These are phyloP conservation scores for Cheilosia scutellata DNA, from an alignment of 2,888 invertebrate species.

Conservation along the genomic window DNA sequence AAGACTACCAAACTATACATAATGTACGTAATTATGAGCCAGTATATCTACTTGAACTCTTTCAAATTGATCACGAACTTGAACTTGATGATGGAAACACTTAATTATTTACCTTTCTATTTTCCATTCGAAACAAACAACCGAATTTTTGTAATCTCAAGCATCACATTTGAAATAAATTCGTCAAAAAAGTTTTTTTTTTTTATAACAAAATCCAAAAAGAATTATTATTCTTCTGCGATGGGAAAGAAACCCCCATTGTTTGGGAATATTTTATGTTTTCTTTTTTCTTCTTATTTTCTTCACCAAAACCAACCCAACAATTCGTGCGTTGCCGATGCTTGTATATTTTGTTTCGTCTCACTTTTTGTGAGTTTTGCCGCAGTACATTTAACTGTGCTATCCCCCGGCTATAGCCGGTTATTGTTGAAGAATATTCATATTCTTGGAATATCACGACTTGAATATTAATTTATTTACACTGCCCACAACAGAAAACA, in stretches of 20 bases:
- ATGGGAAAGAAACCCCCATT: constrained; percentile 43
- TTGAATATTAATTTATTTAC: constrained; percentile 22
- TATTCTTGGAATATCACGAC: constrained; percentile 11
- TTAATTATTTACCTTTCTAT: constrained; percentile 48
- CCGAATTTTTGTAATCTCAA: constrained; percentile 23
- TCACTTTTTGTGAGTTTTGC: constrained; percentile 26
- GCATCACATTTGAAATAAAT: constrained; percentile 35
- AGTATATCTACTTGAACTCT: not conserved
- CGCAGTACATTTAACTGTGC: constrained; percentile 12
- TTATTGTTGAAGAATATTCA: constrained; percentile 29
- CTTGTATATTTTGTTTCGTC: constrained; percentile 21
- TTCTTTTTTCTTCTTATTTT: constrained; percentile 40
- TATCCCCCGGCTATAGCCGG: constrained; percentile 53
- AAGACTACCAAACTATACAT: no score
- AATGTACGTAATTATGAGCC: not conserved
- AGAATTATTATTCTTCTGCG: constrained; percentile 8
- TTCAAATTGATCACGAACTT: no score
- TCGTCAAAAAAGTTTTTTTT: constrained; percentile 8
- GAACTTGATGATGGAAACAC: no score
- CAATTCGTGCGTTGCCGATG: constrained; percentile 39
- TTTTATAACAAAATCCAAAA: constrained; percentile 4
- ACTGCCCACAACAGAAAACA: constrained; percentile 8
- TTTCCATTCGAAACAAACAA: constrained; percentile 47
- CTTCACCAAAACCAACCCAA: no score
- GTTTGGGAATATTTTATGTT: constrained; percentile 29